Evolutionary conservation across 2,797 vertebrate species (phyloP), one percentile per base, ranked within the genome.

Genomic region (Cryptoblepharus egeriae): DNA sequence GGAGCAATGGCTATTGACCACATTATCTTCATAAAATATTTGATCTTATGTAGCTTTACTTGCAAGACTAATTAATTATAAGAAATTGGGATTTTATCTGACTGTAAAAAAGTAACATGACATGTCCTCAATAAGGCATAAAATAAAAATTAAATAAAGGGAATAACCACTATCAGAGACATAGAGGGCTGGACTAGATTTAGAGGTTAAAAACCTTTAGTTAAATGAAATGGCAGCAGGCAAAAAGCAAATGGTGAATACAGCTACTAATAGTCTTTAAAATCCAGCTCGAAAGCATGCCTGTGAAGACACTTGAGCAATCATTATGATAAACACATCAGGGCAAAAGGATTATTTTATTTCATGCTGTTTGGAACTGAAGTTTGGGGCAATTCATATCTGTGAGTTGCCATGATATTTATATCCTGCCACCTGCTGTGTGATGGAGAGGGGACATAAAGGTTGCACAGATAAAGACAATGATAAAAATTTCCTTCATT

Each of bases 401-500:
- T 87, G 82, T 82, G 85, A 86, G 83, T 88, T 52, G 79, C 83
- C 88, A 79, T 84, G 90, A 91, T 87, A 87, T 80, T 90, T 92
- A 82, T 70, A 82, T 60, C 85, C 78, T 4, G 26, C 82, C 90
- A 75, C 72, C 77, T 74, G 75, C 88, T 86, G 61, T 30, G 80
- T 87, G 87, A 92, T 37, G 89, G 26, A 80, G 87, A 49, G 63
- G 87, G 90, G 86, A 94, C 94, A 93, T 89, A 94, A 95, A 95
- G 94, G 92, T 84, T 87, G 93, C 88, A 91, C 92, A 95, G 94
- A 16, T 35, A 88, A 93, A 94, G 95, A 96, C 93, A 94, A 94
- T 92, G 95, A 95, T 89, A 94, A 93, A 93, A 93, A 94, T 91
- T 92, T 93, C 79, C 92, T 94, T 93, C 92, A 89, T 87, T 92